A percentile compares a stretch with the other conserved stretches of the same genome.
Evolutionary conservation across 35 echinoderm and acorn worm species (phyloP).

Genomic region (Lytechinus pictus): DNA sequence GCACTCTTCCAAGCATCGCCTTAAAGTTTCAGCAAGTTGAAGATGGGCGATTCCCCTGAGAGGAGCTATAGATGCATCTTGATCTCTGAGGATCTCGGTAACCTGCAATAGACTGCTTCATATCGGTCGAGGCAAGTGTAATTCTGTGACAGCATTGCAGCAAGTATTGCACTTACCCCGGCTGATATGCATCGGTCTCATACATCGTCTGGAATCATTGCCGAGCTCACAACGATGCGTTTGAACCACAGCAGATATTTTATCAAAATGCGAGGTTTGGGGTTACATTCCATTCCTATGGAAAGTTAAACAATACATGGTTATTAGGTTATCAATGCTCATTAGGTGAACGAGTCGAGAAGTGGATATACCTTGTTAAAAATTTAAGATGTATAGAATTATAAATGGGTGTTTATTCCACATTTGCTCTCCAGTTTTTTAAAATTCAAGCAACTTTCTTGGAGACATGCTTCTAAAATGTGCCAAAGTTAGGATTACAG

Average conservation of each 20-base stretch:
- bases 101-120: not conserved
- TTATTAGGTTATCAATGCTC: too few species aligned
- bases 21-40: too few species aligned
- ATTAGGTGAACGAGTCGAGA: too few species aligned
- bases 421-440: too few species aligned
- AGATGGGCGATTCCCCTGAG: not conserved
- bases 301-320: too few species aligned
- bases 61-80: not conserved
- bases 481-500: too few species aligned
- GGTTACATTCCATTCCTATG: not conserved
- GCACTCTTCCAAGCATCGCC: too few species aligned
- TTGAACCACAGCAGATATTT: not conserved
- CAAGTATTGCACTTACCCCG: slow-evolving; percentile 65
- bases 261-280: not conserved
- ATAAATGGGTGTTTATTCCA: too few species aligned
- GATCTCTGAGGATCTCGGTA: not conserved
- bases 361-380: too few species aligned
- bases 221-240: not conserved
- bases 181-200: slow-evolving; percentile 13
- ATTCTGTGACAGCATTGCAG: slow-evolving; percentile 31
- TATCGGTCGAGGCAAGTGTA: slow-evolving; percentile 50
- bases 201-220: not conserved
- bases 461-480: too few species aligned
- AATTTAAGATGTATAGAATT: too few species aligned
- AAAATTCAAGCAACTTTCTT: too few species aligned